A percentile compares a stretch with the other conserved stretches of the same genome.
Conservation (phyloP, 2,113 vertebrate species). For the Oostethus manadensis region DNA sequence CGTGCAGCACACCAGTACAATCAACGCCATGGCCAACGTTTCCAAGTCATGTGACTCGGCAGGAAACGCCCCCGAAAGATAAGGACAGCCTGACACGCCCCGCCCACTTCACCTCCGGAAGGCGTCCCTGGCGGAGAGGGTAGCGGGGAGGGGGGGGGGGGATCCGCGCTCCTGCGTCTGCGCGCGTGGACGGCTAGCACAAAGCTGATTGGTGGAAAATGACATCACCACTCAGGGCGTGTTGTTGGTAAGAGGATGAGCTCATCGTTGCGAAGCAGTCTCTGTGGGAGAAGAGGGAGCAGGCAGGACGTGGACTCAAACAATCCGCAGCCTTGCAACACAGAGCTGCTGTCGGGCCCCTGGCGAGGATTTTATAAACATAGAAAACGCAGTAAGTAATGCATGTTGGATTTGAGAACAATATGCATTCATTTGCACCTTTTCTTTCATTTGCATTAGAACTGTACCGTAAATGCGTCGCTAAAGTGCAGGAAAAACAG, state of each 20-base stretch:
- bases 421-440: too few relatives aligned
- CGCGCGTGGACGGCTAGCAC: conserved; percentile 14
- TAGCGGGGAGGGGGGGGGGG: neutral
- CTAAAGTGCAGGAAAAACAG: too few relatives aligned
- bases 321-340: neutral
- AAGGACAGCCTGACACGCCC: neutral
- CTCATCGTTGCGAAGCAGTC: conserved; percentile 57
- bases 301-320: conserved; percentile 1
- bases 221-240: conserved; percentile 67
- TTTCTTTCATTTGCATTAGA: too few relatives aligned
- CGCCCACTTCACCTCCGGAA: neutral
- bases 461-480: too few relatives aligned
- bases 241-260: conserved; percentile 70
- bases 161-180: conserved; percentile 26
- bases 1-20: neutral
- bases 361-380: too few relatives aligned
- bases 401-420: neutral
- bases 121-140: neutral
- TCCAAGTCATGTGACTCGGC: neutral
- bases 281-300: neutral
- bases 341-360: too few relatives aligned
- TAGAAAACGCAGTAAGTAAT: conserved; percentile 4
- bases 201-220: conserved; percentile 67
- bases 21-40: neutral
- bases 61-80: neutral